Evolutionary conservation across 2,797 vertebrate species (phyloP).

Genomic region (Iguana delicatissima): DNA sequence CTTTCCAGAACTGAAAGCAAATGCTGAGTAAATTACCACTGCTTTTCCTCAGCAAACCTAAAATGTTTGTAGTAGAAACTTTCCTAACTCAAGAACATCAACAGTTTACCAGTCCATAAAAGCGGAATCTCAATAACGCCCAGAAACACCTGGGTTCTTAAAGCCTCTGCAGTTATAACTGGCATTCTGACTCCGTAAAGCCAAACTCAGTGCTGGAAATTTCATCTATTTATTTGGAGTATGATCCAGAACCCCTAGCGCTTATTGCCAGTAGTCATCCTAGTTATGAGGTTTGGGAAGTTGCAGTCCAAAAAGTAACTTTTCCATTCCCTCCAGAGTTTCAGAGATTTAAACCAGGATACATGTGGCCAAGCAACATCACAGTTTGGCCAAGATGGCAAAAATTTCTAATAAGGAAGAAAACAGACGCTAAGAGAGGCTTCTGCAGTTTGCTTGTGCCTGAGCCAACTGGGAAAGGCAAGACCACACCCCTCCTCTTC

Average conservation of each 20-base stretch:
- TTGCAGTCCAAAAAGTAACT: too few relatives aligned
- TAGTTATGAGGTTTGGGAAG: too few relatives aligned
- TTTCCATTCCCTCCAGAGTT: too few relatives aligned
- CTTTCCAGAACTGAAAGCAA: neutral
- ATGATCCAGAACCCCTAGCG: neutral
- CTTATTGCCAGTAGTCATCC: neutral
- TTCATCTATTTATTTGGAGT: neutral
- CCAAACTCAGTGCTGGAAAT: neutral
- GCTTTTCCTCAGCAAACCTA: neutral
- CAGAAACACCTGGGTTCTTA: neutral
- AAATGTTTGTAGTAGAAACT: neutral
- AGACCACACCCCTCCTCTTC: too few relatives aligned
- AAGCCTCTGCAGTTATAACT: neutral
- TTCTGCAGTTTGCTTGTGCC: too few relatives aligned
- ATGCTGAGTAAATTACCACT: neutral
- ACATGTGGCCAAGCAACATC: too few relatives aligned
- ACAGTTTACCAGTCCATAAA: neutral
- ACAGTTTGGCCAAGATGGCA: too few relatives aligned
- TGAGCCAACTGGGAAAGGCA: too few relatives aligned
- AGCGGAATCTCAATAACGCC: neutral
- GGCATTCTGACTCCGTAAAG: neutral
- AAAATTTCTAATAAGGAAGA: neutral
- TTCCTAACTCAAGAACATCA: neutral
- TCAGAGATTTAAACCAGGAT: too few relatives aligned
- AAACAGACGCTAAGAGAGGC: too few relatives aligned